Base-by-base conservation (phyloP, 2,888 invertebrate species). In the Eledona agricola region DNA sequence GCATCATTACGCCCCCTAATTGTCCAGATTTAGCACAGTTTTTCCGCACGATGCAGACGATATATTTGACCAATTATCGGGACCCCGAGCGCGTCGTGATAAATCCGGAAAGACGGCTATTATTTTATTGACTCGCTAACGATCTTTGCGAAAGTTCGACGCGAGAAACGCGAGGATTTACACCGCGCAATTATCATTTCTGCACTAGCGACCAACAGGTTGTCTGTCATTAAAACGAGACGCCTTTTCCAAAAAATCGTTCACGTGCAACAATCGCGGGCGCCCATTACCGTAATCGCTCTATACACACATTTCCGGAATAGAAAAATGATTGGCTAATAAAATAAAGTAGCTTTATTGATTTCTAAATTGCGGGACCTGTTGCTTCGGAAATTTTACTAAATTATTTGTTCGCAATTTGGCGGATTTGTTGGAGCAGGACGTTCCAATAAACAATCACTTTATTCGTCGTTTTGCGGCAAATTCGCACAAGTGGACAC, bases 51-150 rank as follows among this genome's bases (percentile, higher is more conserved):
- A 66, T 62, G 59, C 65, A 64, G 69, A 69, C 71, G 66, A 73
- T 73, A 72, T 73, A 73, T 73, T 72, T 72, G 71, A 73, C 72
- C 72, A 73, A 73, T 73, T 73, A 73, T 69, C 69, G 66, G 59
- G 62, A 57, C 59, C 60, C 64, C 58, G 62, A 59, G 61, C 63
- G 68, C 70, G 66, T 68, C 72, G 72, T 72, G 72, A 73, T 72
- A 72, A 72, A 72, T 72, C 65, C 67, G 51, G 57, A 57, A 56
- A 65, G 70, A 70, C 67, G 64, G 68, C 72, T 69, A 72, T 73
- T 72, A 72, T 72, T 73, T 72, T 71, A 72, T 72, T 70, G 69
- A 66, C 64, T 64, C 61, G 52, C 60, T 69, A 67, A 69, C 67
- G 64, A 65, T 66, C 61, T 63, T 60, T 47, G 58, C 62, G 53